A percentile compares a stretch with the other conserved stretches of the same genome.
These are phyloP conservation scores for Spilogale gracilis DNA, from an alignment of 2,113 vertebrate species.

Conservation along the genomic window DNA sequence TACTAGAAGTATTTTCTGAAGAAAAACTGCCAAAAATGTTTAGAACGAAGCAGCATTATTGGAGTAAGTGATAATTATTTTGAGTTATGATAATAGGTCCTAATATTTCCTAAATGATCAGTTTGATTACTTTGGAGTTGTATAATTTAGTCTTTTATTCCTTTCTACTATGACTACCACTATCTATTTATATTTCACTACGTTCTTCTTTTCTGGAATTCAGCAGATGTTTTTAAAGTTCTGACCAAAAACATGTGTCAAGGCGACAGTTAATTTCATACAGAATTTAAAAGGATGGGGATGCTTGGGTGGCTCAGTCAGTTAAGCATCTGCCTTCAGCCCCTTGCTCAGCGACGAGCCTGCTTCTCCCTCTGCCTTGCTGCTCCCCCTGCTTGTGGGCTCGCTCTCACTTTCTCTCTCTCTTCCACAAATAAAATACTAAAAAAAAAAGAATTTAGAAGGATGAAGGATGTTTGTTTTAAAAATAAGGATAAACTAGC, in stretches of 20 bases:
- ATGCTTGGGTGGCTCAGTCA: background rate
- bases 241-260: conserved; percentile 22
- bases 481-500: background rate
- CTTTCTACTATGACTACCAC: background rate
- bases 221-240: background rate
- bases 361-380: background rate
- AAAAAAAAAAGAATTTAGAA: background rate
- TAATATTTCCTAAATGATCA: conserved; percentile 3
- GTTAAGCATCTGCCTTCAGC: background rate
- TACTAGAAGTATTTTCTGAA: background rate
- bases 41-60: conserved; percentile 14
- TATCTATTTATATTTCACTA: conserved; percentile 19
- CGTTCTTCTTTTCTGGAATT: background rate
- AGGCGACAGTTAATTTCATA: conserved; percentile 2
- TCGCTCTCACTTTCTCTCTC: no score
- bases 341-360: background rate
- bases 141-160: conserved; percentile 25
- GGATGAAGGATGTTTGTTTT: background rate
- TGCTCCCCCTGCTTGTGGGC: no score
- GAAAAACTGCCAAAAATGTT: background rate
- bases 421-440: background rate
- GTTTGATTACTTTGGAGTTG: background rate
- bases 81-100: background rate
- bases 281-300: background rate
- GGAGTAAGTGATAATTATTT: conserved; percentile 46